Percentiles rank a stretch among this genome's conserved stretches.
Evolutionary conservation across 2,113 vertebrate species (phyloP).

Genomic region (Coturnix japonica): DNA sequence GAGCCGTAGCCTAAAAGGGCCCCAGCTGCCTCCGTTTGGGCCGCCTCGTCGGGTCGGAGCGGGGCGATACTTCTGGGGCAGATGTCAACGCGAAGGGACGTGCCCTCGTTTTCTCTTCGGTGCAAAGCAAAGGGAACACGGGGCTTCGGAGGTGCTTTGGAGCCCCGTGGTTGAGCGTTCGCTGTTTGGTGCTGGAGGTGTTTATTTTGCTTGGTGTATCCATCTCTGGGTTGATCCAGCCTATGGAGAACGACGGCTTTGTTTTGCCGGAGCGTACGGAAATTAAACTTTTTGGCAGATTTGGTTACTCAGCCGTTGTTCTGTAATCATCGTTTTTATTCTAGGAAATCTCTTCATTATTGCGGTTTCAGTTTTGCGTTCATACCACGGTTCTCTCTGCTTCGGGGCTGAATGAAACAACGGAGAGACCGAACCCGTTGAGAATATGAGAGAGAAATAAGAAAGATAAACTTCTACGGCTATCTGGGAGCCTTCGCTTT

Average conservation of each 20-base stretch:
- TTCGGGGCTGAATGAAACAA: slow-evolving; percentile 55
- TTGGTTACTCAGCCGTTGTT: slow-evolving; percentile 75
- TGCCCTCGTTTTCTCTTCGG: neutral
- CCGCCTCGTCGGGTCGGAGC: neutral
- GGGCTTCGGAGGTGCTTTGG: neutral
- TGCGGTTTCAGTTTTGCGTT: slow-evolving; percentile 76
- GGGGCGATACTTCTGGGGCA: neutral
- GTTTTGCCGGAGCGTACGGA: slow-evolving; percentile 64
- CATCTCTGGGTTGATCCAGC: slow-evolving; percentile 57
- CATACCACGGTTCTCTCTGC: slow-evolving; percentile 47
- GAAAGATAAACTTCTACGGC: slow-evolving; percentile 16
- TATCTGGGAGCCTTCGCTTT: neutral
- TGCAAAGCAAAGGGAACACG: no score
- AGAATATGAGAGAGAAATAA: slow-evolving; percentile 31
- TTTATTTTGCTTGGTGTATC: slow-evolving; percentile 71
- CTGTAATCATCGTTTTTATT: slow-evolving; percentile 76
- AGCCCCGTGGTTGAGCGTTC: slow-evolving; percentile 31
- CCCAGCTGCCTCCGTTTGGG: neutral
- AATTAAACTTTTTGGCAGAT: slow-evolving; percentile 75
- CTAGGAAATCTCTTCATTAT: slow-evolving; percentile 79
- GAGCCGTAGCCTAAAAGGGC: neutral
- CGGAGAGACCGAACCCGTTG: slow-evolving; percentile 67
- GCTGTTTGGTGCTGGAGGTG: slow-evolving; percentile 45
- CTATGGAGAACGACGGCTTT: slow-evolving; percentile 59
- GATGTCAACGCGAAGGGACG: neutral